Evolutionary conservation across 2,113 vertebrate species (phyloP).

Genomic region (Indri indri): DNA sequence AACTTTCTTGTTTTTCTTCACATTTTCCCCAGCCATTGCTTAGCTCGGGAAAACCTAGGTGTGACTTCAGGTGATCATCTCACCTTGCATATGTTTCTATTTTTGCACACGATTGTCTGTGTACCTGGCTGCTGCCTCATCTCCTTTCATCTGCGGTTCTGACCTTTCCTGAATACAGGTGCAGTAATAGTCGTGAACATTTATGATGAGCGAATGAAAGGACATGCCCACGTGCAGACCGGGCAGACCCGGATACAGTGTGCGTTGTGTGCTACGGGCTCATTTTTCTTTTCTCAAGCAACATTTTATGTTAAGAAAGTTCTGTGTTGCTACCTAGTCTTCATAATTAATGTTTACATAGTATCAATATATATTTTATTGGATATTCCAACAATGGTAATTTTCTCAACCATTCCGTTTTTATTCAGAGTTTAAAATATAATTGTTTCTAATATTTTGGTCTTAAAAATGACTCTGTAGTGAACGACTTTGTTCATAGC

Average conservation of each 20-base stretch:
- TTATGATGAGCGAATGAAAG: not conserved
- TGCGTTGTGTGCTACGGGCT: not conserved
- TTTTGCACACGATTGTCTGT: not conserved
- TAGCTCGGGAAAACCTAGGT: not conserved
- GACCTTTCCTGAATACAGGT: not conserved
- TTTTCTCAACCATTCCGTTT: conserved; percentile 21
- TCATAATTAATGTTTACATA: not conserved
- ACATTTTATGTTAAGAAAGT: not conserved
- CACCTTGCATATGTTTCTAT: not conserved
- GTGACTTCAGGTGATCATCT: not conserved
- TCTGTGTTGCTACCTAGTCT: not conserved
- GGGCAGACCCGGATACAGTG: too few relatives aligned
- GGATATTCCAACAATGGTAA: not conserved
- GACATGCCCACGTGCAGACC: not conserved
- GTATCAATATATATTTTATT: not conserved
- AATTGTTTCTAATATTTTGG: not conserved
- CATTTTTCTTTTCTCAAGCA: not conserved
- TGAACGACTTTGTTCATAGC: not conserved
- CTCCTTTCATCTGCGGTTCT: not conserved
- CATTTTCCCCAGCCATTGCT: not conserved
- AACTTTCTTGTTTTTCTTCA: not conserved
- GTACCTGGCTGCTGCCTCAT: not conserved
- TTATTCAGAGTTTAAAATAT: not conserved
- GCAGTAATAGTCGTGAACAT: not conserved
- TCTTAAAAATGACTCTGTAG: not conserved